Percentiles rank a stretch among this genome's conserved stretches.
phyloP scores from a whole-genome alignment of 1,140 invertebrate species.

The Plectrocnemia conspersa region DNA sequence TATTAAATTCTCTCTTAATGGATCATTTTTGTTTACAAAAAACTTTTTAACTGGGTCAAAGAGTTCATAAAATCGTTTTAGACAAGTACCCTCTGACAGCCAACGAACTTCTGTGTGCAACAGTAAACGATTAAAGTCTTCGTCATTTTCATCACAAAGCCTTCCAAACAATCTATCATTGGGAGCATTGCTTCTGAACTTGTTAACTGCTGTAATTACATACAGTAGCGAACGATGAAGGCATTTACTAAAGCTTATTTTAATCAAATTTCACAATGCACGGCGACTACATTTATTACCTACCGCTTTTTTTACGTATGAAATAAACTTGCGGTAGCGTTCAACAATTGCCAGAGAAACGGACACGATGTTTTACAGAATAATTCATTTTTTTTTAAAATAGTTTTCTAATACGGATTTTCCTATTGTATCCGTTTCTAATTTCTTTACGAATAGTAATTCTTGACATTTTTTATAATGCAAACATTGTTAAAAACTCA shows the following conservation, averaged over 20 bases:
- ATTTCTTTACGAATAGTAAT: too few species aligned
- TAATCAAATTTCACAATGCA: slow-evolving; percentile 35
- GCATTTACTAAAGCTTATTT: not conserved
- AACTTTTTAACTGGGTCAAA: slow-evolving; percentile 36
- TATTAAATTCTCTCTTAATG: too few species aligned
- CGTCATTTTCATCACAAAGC: slow-evolving; percentile 38
- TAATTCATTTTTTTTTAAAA: too few species aligned
- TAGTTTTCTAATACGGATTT: too few species aligned
- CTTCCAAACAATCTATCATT: slow-evolving; percentile 39
- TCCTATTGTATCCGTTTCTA: too few species aligned
- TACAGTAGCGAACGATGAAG: not conserved
- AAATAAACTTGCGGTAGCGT: too few species aligned
- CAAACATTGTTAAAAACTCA: too few species aligned
- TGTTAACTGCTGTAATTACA: slow-evolving; percentile 33
- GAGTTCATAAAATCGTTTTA: slow-evolving; percentile 36
- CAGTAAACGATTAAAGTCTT: slow-evolving; percentile 32
- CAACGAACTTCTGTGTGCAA: slow-evolving; percentile 39
- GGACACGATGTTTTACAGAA: too few species aligned
- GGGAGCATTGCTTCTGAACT: slow-evolving; percentile 34
- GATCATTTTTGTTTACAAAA: too few species aligned
- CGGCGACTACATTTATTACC: slow-evolving; percentile 15
- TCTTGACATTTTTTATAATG: too few species aligned
- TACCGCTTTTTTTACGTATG: too few species aligned
- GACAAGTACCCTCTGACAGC: slow-evolving; percentile 38
- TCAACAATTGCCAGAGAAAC: too few species aligned